These are phyloP conservation scores for Aricia artaxerxes DNA, from an alignment of 2,888 invertebrate species.

Conservation along the genomic window DNA sequence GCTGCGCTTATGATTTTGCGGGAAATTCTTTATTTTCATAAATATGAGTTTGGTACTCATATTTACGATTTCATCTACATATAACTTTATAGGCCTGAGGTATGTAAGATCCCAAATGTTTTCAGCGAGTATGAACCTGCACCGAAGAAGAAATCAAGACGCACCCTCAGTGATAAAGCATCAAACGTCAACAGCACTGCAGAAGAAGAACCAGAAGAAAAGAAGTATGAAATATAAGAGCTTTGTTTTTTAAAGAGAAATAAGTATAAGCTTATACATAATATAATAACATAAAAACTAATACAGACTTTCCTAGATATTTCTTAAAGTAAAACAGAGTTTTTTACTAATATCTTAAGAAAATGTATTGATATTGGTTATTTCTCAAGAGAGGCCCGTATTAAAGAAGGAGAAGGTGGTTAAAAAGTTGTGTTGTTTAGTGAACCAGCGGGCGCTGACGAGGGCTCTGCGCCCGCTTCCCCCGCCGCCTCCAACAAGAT, in stretches of 20 bases:
- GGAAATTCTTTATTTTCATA: neutral
- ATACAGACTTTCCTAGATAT: too few relatives aligned
- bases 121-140: constrained; percentile 40
- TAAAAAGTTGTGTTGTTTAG: constrained; percentile 42
- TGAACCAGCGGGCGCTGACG: constrained; percentile 60
- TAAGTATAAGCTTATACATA: neutral
- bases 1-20: neutral
- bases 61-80: neutral
- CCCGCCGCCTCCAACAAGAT: constrained; percentile 54
- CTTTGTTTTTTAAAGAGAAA: neutral
- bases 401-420: neutral
- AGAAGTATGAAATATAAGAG: constrained; percentile 32
- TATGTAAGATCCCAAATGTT: constrained; percentile 3
- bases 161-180: constrained; percentile 34
- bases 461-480: constrained; percentile 61
- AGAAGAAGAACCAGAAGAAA: constrained; percentile 37
- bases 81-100: neutral
- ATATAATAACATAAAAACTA: neutral
- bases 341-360: too few relatives aligned
- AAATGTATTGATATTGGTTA: too few relatives aligned
- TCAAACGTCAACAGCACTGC: constrained; percentile 10
- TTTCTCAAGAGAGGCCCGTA: neutral
- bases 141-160: constrained; percentile 38
- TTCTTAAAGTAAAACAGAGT: too few relatives aligned
- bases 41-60: too few relatives aligned